A percentile compares a stretch with the other conserved stretches of the same genome.
These are phyloP conservation scores for Corythoichthys haematopterus DNA, from an alignment of 2,113 vertebrate species.

Conservation along the genomic window DNA sequence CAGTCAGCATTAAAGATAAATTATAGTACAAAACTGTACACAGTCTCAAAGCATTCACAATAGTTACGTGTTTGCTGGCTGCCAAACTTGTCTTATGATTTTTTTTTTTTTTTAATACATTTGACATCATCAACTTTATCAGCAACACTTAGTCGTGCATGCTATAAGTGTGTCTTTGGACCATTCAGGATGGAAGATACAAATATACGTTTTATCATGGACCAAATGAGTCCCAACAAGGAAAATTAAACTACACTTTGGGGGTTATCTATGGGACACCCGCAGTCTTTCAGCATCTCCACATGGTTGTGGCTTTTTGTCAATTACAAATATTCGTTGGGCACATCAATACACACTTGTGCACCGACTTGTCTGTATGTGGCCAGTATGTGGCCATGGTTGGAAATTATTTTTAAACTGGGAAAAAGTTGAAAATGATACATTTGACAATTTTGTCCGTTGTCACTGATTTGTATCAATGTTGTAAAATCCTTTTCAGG, in stretches of 20 bases:
- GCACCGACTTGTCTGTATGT: neutral
- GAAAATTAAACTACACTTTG: neutral
- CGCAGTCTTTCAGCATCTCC: neutral
- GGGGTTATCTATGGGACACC: neutral
- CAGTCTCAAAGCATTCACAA: slow-evolving; percentile 32
- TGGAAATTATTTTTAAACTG: neutral
- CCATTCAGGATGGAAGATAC: slow-evolving; percentile 1
- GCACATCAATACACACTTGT: neutral
- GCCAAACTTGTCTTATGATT: slow-evolving; percentile 1
- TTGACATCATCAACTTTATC: slow-evolving; percentile 4
- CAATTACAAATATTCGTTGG: neutral
- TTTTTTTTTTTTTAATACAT: slow-evolving; percentile 8
- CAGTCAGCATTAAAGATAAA: slow-evolving; percentile 38
- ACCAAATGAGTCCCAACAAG: neutral
- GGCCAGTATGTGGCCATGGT: slow-evolving; percentile 1
- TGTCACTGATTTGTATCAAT: neutral
- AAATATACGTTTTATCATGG: neutral
- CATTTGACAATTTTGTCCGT: neutral
- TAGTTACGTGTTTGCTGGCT: neutral
- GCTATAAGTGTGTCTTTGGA: slow-evolving; percentile 1
- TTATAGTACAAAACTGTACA: slow-evolving; percentile 39
- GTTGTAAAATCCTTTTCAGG: no score
- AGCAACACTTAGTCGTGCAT: neutral
- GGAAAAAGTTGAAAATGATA: neutral
- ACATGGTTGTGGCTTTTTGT: slow-evolving; percentile 5